A percentile compares a stretch with the other conserved stretches of the same genome.
Evolutionary conservation across 2,888 invertebrate genomes (phyloP).

Genomic region (Papilio gigon): DNA sequence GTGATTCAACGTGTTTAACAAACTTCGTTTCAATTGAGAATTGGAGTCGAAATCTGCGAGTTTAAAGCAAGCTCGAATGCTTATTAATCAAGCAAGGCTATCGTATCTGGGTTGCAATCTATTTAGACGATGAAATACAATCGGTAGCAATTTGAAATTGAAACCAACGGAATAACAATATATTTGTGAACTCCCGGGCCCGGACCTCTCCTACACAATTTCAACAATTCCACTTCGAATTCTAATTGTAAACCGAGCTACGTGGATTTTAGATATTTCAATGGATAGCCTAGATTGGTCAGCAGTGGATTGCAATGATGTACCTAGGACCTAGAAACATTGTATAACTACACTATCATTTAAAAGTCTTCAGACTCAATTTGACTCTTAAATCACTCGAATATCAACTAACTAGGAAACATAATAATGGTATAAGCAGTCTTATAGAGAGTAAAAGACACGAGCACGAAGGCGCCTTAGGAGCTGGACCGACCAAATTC

Average conservation of each 20-base stretch:
- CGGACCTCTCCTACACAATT: constrained; percentile 11
- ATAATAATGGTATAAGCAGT: too few species aligned
- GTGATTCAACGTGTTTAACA: background rate
- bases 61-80: background rate
- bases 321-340: background rate
- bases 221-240: constrained; percentile 29
- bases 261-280: constrained; percentile 28
- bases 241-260: constrained; percentile 16
- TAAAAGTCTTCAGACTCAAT: background rate
- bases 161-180: constrained; percentile 14
- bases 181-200: constrained; percentile 21
- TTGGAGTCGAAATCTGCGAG: background rate
- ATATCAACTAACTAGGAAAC: too few species aligned
- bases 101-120: background rate
- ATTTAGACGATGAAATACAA: constrained; percentile 24
- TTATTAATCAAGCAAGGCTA: constrained; percentile 1
- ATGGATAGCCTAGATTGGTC: constrained; percentile 21
- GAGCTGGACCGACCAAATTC: too few species aligned
- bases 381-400: background rate
- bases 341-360: background rate
- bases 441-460: too few species aligned
- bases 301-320: background rate
- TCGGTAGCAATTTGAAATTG: constrained; percentile 9
- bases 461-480: too few species aligned
- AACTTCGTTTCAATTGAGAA: background rate